Evolutionary conservation across 2,888 invertebrate genomes (phyloP).

Genomic region (Seladonia tumulorum): DNA sequence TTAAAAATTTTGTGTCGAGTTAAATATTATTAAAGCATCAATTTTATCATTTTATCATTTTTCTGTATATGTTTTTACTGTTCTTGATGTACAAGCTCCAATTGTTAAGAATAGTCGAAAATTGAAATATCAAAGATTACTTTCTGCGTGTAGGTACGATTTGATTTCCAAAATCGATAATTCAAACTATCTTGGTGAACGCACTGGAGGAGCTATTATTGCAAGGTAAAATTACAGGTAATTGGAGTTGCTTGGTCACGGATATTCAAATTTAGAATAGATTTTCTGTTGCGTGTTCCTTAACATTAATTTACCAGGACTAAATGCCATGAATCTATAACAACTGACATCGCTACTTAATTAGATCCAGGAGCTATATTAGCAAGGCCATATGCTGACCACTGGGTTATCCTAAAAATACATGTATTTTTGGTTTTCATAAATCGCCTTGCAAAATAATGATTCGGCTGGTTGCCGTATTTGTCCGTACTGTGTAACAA

Average conservation of each 20-base stretch:
- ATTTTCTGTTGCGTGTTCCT: not conserved
- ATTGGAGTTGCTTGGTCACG: not conserved
- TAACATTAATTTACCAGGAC: conserved; percentile 6
- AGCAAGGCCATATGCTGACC: not conserved
- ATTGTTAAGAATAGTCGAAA: too few relatives aligned
- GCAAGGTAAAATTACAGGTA: not conserved
- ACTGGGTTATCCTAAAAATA: not conserved
- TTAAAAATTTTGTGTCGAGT: too few relatives aligned
- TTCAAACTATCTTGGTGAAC: not conserved
- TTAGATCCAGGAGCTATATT: not conserved
- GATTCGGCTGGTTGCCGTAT: too few relatives aligned
- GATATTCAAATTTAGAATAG: conserved; percentile 5
- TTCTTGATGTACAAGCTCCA: too few relatives aligned
- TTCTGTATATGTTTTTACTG: too few relatives aligned
- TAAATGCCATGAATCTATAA: conserved; percentile 1
- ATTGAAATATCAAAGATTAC: too few relatives aligned
- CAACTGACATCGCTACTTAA: not conserved
- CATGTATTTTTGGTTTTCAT: not conserved
- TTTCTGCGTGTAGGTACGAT: not conserved
- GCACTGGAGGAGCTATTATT: not conserved
- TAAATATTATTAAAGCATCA: too few relatives aligned
- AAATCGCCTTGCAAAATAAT: too few relatives aligned
- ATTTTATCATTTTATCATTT: too few relatives aligned
- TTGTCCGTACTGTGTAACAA: too few relatives aligned
- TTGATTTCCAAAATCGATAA: not conserved